phyloP scores from a whole-genome alignment of 2,113 vertebrate genomes.

The Alligator sinensis region DNA sequence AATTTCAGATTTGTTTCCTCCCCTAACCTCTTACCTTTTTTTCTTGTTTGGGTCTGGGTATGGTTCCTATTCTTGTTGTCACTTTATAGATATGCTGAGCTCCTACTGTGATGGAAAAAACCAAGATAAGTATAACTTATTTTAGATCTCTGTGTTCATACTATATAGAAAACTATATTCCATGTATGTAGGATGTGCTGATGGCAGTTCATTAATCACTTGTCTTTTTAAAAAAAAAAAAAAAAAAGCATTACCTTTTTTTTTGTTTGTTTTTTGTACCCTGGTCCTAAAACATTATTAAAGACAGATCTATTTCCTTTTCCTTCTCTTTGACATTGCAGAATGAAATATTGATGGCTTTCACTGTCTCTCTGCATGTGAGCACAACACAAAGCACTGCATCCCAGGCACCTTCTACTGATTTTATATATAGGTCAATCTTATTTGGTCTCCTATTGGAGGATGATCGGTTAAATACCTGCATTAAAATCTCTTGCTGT shows the following conservation, averaged over 20 bases:
- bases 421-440: background rate
- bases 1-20: background rate
- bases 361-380: background rate
- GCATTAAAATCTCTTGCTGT: background rate
- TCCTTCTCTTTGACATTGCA: background rate
- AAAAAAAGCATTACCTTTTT: too few relatives aligned
- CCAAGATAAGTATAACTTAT: conserved; percentile 79
- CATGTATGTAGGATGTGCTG: conserved; percentile 76
- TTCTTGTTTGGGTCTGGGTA: conserved; percentile 44
- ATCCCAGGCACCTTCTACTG: background rate
- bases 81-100: conserved; percentile 71
- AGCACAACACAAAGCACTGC: background rate
- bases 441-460: background rate
- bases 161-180: conserved; percentile 77
- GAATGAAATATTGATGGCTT: background rate
- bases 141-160: conserved; percentile 82
- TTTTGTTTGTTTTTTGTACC: conserved; percentile 71
- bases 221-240: conserved; percentile 53
- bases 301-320: conserved; percentile 48
- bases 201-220: conserved; percentile 73
- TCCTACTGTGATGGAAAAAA: conserved; percentile 72
- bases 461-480: background rate
- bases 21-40: background rate
- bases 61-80: conserved; percentile 47
- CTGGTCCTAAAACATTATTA: conserved; percentile 70